Evolutionary conservation across 1,140 invertebrate genomes (phyloP).

Genomic region (Eciton burchellii): DNA sequence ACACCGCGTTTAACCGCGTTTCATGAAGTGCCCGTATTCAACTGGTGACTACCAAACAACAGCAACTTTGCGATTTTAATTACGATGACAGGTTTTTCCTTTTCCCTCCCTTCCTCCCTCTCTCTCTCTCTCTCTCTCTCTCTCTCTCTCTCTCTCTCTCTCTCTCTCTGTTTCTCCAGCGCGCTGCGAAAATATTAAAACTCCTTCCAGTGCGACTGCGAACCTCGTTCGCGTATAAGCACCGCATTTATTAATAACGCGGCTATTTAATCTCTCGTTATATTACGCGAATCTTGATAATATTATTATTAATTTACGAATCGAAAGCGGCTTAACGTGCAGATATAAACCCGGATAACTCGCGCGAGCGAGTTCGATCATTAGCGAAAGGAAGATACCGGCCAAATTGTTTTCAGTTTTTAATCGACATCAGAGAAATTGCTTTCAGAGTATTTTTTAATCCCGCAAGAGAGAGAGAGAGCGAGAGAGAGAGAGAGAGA

Average conservation of each 20-base stretch:
- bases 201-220: background rate
- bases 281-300: background rate
- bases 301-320: constrained; percentile 11
- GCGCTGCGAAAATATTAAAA: background rate
- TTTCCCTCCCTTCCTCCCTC: no score
- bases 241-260: constrained; percentile 16
- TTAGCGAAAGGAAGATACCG: no score
- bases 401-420: no score
- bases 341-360: no score
- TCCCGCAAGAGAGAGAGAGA: no score
- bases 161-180: background rate
- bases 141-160: no score
- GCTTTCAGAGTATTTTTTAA: no score
- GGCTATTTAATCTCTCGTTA: background rate
- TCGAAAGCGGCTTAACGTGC: background rate
- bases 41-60: constrained; percentile 5
- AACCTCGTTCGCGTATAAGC: background rate
- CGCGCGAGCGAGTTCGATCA: no score
- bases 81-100: background rate
- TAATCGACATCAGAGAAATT: no score
- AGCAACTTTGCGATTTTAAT: constrained; percentile 24
- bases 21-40: background rate
- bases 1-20: constrained; percentile 24
- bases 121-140: background rate
- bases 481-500: no score